Base-by-base conservation (phyloP, 2,113 vertebrate species). In the Peromyscus maniculatus region DNA sequence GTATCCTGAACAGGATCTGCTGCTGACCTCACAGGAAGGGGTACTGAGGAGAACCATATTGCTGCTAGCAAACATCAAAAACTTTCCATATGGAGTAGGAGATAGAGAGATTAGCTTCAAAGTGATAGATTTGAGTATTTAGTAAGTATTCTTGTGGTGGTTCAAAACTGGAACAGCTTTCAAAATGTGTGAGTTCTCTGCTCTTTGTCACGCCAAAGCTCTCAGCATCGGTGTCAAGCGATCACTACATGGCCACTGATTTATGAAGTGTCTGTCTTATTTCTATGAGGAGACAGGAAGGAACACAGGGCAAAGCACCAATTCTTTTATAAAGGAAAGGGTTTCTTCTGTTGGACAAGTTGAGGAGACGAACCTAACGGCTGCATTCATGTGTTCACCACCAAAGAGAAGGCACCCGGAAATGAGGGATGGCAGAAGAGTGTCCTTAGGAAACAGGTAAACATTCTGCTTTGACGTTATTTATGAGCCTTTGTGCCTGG, bases 41-140 rank as follows among this genome's bases (percentile, higher is more conserved):
- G 67, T 67, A 31, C 16, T 71, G 87, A 91, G 69, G 64, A 66
- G 77, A 95, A 87, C 55, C 91, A 87, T 33, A 84, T n/a, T 87
- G 83, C 43, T 69, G 39, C 46, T 59, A 78, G 82, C 87, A 96
- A 95, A 86, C 75, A 96, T 64, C 66, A 91, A 79, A 74, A 94
- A 75, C 62, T 71, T 94, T 91, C 92, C 93, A 89, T 91, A 89
- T 87, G 94, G 82, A 79, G 31, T 5, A 89, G 59, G 80, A 89
- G 83, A 57, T 71, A 84, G 87, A 78, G 80, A 93, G 96, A 91
- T 89, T 31, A 91, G 87, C 89, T 75, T 94, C 66, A 71, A 79
- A 74, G 67, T 87, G 69, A 96, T n/a, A 15, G 33, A 66, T 89
- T 9, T 52, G 62, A 80, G 28, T 39, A 64, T 93, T 97, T 94